These are phyloP conservation scores for Ophion obscuratus DNA, from an alignment of 2,888 invertebrate genomes.

Conservation along the genomic window DNA sequence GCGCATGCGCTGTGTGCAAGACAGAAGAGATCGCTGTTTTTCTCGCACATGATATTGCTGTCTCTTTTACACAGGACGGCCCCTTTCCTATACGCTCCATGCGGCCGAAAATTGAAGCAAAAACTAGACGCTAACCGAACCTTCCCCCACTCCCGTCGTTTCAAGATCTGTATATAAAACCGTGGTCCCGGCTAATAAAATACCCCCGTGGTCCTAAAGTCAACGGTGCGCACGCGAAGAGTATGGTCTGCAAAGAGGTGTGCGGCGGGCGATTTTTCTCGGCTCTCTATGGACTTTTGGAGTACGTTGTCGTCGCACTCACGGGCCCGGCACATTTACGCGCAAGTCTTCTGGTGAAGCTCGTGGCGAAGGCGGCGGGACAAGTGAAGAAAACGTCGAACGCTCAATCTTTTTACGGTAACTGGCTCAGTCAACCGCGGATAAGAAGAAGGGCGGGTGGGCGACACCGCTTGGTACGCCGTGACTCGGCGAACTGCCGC, in stretches of 20 bases:
- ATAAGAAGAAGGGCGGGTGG: conserved; percentile 3
- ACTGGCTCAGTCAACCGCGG: conserved; percentile 8
- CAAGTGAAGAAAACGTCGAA: conserved; percentile 30
- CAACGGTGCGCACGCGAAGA: conserved; percentile 37
- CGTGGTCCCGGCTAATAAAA: conserved; percentile 42
- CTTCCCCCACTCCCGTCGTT: too few species aligned
- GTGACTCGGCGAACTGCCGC: conserved; percentile 1
- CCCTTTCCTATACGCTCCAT: too few species aligned
- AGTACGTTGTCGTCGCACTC: conserved; percentile 27
- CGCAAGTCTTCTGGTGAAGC: conserved; percentile 19
- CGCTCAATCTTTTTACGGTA: conserved; percentile 35
- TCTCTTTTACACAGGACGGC: too few species aligned
- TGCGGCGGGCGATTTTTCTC: conserved; percentile 20
- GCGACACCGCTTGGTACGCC: conserved; percentile 10
- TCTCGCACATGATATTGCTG: too few species aligned
- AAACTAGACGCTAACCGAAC: too few species aligned
- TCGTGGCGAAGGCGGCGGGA: neutral
- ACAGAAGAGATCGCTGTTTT: too few species aligned
- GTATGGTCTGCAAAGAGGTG: conserved; percentile 15
- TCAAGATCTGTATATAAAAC: too few species aligned
- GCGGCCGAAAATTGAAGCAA: too few species aligned
- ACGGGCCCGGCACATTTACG: conserved; percentile 32
- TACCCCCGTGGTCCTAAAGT: conserved; percentile 36
- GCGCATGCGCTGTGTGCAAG: too few species aligned
- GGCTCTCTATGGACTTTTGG: conserved; percentile 5